Conservation (phyloP, 2,113 vertebrate genomes). For the Psephotus haematonotus region DNA sequence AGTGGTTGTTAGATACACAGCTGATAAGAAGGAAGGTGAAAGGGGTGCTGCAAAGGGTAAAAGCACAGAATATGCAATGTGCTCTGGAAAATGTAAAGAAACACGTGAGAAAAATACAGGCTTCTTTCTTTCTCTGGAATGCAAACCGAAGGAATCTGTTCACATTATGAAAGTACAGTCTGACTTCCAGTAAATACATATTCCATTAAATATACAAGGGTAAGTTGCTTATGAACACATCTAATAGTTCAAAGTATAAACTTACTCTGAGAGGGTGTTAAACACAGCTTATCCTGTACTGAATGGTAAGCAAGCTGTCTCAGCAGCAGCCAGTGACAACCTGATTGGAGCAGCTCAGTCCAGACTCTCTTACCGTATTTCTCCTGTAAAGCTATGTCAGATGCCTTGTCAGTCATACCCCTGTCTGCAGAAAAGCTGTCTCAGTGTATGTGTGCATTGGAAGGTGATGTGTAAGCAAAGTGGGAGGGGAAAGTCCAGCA, state of each 20-base stretch:
- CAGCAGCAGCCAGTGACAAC: background rate
- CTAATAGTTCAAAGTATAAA: background rate
- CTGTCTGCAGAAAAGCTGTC: background rate
- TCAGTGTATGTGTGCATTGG: rapidly evolving
- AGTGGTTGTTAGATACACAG: background rate
- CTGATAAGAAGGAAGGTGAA: background rate
- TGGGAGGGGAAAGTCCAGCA: background rate
- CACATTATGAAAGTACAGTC: background rate
- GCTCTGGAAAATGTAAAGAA: background rate
- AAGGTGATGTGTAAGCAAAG: background rate
- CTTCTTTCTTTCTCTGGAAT: background rate
- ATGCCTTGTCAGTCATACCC: background rate
- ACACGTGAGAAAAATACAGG: background rate
- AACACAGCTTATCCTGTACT: background rate
- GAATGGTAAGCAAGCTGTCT: background rate
- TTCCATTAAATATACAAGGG: background rate
- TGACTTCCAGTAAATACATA: background rate
- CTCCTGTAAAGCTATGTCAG: rapidly evolving
- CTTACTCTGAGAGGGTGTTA: rapidly evolving
- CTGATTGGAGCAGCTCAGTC: background rate
- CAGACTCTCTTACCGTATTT: rapidly evolving
- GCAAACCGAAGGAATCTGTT: background rate
- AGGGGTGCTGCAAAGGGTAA: background rate
- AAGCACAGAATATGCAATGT: background rate
- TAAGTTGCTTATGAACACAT: background rate